A percentile compares a stretch with the other conserved stretches of the same genome.
Conservation (phyloP, 1,140 invertebrate species). For the Drosophila burlai region DNA sequence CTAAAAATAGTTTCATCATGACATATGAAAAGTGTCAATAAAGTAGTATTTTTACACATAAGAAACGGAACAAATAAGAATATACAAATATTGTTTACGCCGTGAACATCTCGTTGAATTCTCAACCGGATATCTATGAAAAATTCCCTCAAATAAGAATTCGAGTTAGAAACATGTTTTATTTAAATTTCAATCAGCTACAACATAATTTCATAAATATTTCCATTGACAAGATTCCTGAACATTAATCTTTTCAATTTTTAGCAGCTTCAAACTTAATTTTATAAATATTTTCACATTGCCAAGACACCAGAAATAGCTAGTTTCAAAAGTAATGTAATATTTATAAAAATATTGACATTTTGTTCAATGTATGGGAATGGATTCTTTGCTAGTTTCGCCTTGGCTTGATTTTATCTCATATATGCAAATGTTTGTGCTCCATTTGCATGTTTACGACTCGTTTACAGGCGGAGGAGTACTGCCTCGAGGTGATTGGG, state of each 20-base stretch:
- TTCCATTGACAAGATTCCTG: not conserved
- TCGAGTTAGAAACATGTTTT: too few relatives aligned
- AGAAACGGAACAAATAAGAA: not conserved
- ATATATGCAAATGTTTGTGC: conserved; percentile 48
- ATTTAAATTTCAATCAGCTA: too few relatives aligned
- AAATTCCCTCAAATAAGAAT: too few relatives aligned
- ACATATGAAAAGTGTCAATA: not conserved
- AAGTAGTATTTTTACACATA: not conserved
- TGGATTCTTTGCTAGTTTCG: conserved; percentile 20
- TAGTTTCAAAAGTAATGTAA: not conserved
- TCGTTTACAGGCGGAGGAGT: conserved; percentile 22
- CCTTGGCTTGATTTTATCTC: conserved; percentile 30
- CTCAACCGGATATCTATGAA: not conserved
- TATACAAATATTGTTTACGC: not conserved
- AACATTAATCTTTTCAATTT: too few relatives aligned
- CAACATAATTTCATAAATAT: not conserved
- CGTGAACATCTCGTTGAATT: not conserved
- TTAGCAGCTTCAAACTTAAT: accelerated
- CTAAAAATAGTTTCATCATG: not conserved
- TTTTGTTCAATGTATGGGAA: conserved; percentile 7
- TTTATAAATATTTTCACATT: not conserved
- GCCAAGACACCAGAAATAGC: not conserved
- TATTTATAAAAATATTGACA: not conserved
- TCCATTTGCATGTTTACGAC: conserved; percentile 49
- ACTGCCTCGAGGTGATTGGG: conserved; percentile 40